These are phyloP conservation scores for Triops cancriformis DNA, from an alignment of 1,140 invertebrate species.

Conservation along the genomic window DNA sequence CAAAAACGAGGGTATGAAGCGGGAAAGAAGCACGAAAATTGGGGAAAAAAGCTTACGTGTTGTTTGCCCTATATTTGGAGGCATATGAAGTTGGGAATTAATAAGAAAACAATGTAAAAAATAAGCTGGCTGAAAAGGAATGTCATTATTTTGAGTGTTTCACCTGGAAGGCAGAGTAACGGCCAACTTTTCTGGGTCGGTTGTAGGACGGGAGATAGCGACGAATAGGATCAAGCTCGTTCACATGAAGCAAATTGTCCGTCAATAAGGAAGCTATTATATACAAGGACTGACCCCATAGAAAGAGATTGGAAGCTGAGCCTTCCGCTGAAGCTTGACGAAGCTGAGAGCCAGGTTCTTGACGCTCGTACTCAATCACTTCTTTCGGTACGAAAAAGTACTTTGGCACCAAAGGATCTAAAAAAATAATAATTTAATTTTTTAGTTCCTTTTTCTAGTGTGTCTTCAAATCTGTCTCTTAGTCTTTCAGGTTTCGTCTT, in stretches of 20 bases:
- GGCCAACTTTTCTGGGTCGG: conserved; percentile 73
- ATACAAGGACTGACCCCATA: conserved; percentile 92
- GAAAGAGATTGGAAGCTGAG: conserved; percentile 45
- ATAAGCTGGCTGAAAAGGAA: neutral
- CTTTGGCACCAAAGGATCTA: conserved; percentile 71
- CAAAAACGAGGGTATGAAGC: neutral
- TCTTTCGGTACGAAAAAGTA: conserved; percentile 87
- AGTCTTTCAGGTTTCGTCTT: too few relatives aligned
- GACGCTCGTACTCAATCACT: conserved; percentile 61
- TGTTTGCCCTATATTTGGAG: neutral
- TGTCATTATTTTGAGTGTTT: conserved; percentile 24
- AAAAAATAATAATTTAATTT: conserved; percentile 22
- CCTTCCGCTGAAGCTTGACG: conserved; percentile 53
- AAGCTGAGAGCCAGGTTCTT: conserved; percentile 58
- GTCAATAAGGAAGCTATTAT: conserved; percentile 85
- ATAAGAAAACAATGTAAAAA: neutral
- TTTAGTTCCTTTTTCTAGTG: neutral
- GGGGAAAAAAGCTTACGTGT: neutral
- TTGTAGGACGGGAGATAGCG: conserved; percentile 93
- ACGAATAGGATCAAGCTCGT: conserved; percentile 90
- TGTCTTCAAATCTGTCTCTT: neutral
- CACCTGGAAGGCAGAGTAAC: conserved; percentile 96
- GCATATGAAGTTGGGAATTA: neutral
- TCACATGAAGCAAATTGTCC: conserved; percentile 79
- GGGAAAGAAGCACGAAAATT: conserved; percentile 2